Evolutionary conservation across 2,888 invertebrate genomes (phyloP).

Genomic region (Rotaria socialis): DNA sequence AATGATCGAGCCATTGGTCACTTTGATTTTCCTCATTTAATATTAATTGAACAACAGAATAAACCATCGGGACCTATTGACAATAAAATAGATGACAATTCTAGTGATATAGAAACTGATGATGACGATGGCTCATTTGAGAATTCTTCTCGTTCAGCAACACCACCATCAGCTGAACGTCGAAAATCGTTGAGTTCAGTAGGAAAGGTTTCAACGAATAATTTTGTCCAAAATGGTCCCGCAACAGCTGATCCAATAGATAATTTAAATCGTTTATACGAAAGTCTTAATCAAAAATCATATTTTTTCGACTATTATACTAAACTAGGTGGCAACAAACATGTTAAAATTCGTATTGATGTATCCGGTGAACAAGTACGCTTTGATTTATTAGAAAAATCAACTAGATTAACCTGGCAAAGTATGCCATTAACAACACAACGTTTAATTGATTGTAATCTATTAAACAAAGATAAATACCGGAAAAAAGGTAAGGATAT

Average conservation of each 20-base stretch:
- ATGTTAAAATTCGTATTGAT: neutral
- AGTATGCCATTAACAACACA: neutral
- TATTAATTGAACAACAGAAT: slow-evolving; percentile 3
- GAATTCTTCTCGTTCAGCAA: neutral
- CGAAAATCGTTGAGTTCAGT: neutral
- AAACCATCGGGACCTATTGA: no score
- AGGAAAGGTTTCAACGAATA: neutral
- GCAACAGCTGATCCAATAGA: neutral
- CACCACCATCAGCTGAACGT: neutral
- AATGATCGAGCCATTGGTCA: neutral
- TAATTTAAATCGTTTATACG: slow-evolving; percentile 20
- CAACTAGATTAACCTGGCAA: neutral
- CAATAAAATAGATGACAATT: no score
- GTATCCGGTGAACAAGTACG: slow-evolving; percentile 31
- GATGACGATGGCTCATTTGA: neutral
- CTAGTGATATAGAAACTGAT: no score
- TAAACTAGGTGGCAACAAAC: neutral
- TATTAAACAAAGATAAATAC: neutral
- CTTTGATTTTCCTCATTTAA: slow-evolving; percentile 2
- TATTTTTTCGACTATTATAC: neutral
- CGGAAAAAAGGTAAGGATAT: neutral
- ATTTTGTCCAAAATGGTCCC: no score
- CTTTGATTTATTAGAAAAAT: slow-evolving; percentile 19
- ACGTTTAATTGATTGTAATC: neutral
- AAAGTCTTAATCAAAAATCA: slow-evolving; percentile 27